Conservation (phyloP, 2,888 invertebrate genomes). For the Abrostola triplasia region DNA sequence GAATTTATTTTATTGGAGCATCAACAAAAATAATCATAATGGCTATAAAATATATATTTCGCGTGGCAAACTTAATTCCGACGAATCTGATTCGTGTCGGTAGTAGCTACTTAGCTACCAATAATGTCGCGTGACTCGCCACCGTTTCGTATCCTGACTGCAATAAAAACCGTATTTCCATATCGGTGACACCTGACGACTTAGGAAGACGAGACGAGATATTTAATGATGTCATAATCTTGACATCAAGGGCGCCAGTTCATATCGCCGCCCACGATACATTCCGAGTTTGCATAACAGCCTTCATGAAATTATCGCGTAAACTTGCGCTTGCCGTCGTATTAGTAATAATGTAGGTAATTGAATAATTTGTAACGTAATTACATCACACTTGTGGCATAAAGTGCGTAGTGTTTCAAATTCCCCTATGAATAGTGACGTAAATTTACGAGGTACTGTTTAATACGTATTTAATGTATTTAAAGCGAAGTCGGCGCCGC, state of each 20-base stretch:
- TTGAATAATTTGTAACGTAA: conserved; percentile 57
- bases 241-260: conserved; percentile 61
- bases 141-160: conserved; percentile 21
- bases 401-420: conserved; percentile 32
- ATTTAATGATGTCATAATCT: conserved; percentile 52
- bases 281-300: conserved; percentile 60
- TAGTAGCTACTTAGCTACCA: conserved; percentile 14
- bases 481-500: conserved; percentile 21
- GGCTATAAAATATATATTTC: conserved; percentile 32
- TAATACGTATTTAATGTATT: conserved; percentile 23
- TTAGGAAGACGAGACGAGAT: conserved; percentile 37
- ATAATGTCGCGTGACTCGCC: conserved; percentile 37
- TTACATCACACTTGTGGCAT: conserved; percentile 38
- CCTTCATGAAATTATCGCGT: conserved; percentile 59
- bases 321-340: conserved; percentile 31
- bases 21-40: conserved; percentile 21
- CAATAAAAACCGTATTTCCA: conserved; percentile 42
- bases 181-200: conserved; percentile 43
- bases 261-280: conserved; percentile 53
- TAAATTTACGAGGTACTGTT: conserved; percentile 21
- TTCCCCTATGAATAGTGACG: conserved; percentile 33
- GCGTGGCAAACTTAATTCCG: conserved; percentile 34
- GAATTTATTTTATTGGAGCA: not conserved
- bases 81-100: conserved; percentile 33
- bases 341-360: conserved; percentile 33